Percentiles rank a stretch among this genome's conserved stretches.
Conservation (phyloP, 2,888 invertebrate genomes). For the Cerastis leucographa region DNA sequence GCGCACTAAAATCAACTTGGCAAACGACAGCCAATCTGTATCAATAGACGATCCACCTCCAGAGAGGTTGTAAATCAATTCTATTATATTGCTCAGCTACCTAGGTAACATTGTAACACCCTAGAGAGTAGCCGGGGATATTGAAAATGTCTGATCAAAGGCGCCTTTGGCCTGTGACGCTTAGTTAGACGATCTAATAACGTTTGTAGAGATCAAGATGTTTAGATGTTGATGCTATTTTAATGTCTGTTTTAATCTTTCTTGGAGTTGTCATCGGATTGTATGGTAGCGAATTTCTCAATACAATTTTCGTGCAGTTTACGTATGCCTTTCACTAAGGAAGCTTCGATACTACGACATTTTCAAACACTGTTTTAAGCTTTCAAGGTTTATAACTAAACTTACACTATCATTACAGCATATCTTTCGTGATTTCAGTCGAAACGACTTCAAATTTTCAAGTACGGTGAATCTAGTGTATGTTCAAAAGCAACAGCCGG, state of each 20-base stretch:
- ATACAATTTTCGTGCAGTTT: no score
- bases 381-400: no score
- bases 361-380: neutral
- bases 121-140: constrained; percentile 37
- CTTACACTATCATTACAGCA: no score
- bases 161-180: constrained; percentile 13
- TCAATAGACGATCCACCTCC: constrained; percentile 22
- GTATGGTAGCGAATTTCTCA: neutral
- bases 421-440: no score
- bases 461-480: no score
- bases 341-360: neutral
- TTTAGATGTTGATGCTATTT: neutral
- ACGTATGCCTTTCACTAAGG: neutral
- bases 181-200: constrained; percentile 28
- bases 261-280: neutral
- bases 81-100: constrained; percentile 24
- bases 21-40: constrained; percentile 1
- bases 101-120: constrained; percentile 26
- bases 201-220: constrained; percentile 13
- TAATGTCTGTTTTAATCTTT: neutral
- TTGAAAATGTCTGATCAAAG: constrained; percentile 55
- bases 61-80: constrained; percentile 47
- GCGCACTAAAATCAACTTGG: constrained; percentile 1
- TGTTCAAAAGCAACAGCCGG: no score
- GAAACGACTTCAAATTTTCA: no score